These are phyloP conservation scores for Typhlomys cinereus DNA, from an alignment of 2,113 vertebrate species.

Conservation along the genomic window DNA sequence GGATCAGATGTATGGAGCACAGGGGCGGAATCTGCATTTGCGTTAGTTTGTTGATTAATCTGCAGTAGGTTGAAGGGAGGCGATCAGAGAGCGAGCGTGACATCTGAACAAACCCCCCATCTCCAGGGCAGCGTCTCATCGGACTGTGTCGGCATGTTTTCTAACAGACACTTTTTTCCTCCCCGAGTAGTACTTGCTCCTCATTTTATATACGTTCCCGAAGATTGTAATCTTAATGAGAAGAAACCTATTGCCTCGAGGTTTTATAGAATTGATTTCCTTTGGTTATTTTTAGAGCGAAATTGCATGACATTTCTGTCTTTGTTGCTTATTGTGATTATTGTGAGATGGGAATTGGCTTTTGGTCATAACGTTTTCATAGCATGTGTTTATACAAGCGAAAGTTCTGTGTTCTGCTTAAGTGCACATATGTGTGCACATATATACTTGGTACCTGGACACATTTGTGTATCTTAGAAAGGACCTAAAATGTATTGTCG, in stretches of 20 bases:
- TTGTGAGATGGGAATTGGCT: not conserved
- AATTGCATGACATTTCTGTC: conserved; percentile 37
- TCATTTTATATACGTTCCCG: conserved; percentile 25
- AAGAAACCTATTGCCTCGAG: conserved; percentile 24
- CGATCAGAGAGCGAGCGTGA: conserved; percentile 20
- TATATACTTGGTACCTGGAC: not conserved
- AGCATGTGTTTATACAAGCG: conserved; percentile 15
- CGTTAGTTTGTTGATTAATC: not conserved
- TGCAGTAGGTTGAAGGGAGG: conserved; percentile 3
- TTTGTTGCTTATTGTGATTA: conserved; percentile 34
- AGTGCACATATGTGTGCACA: not conserved
- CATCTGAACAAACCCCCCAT: not conserved
- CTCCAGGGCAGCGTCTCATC: conserved; percentile 13
- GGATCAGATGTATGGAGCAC: conserved; percentile 8
- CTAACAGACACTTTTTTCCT: not conserved
- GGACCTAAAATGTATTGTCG: conserved; percentile 46
- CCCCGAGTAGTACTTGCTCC: conserved; percentile 5
- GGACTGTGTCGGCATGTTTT: conserved; percentile 48
- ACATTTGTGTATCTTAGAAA: not conserved
- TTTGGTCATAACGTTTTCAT: conserved; percentile 40
- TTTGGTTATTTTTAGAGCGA: conserved; percentile 41
- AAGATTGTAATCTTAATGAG: conserved; percentile 7
- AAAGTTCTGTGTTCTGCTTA: not conserved
- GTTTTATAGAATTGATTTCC: conserved; percentile 62
- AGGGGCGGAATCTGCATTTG: not conserved